Conservation (phyloP, 2,888 invertebrate species). For the Tortricodes alternella region DNA sequence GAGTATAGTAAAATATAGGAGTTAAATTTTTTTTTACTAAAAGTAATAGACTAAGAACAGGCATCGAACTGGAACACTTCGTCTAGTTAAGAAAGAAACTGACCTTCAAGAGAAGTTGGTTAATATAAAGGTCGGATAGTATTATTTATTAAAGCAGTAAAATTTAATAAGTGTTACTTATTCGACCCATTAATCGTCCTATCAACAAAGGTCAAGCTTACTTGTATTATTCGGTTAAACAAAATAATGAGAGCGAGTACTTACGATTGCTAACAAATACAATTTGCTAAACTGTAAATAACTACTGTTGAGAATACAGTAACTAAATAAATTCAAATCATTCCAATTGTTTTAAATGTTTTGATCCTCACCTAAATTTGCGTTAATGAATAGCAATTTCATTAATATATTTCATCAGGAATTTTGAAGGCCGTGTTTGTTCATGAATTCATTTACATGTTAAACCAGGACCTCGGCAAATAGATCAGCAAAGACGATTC, state of each 20-base stretch:
- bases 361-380: constrained; percentile 12
- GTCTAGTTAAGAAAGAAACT: too few relatives aligned
- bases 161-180: too few relatives aligned
- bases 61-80: too few relatives aligned
- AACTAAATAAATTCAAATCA: neutral
- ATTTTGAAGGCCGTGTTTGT: constrained; percentile 29
- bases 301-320: neutral
- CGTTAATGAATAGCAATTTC: constrained; percentile 20
- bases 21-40: too few relatives aligned
- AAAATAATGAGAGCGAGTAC: neutral
- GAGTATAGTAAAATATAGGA: too few relatives aligned
- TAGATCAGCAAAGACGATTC: constrained; percentile 21
- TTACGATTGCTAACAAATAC: neutral
- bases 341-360: constrained; percentile 16
- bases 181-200: too few relatives aligned
- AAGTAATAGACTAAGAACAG: too few relatives aligned
- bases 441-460: constrained; percentile 30
- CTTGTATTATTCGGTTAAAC: neutral
- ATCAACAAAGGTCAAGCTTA: too few relatives aligned
- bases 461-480: constrained; percentile 23
- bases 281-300: neutral
- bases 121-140: too few relatives aligned
- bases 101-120: too few relatives aligned
- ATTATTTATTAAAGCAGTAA: too few relatives aligned
- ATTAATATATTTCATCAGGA: constrained; percentile 26